Base-by-base conservation (phyloP, 2,888 invertebrate genomes). In the Odontomyia ornata region DNA sequence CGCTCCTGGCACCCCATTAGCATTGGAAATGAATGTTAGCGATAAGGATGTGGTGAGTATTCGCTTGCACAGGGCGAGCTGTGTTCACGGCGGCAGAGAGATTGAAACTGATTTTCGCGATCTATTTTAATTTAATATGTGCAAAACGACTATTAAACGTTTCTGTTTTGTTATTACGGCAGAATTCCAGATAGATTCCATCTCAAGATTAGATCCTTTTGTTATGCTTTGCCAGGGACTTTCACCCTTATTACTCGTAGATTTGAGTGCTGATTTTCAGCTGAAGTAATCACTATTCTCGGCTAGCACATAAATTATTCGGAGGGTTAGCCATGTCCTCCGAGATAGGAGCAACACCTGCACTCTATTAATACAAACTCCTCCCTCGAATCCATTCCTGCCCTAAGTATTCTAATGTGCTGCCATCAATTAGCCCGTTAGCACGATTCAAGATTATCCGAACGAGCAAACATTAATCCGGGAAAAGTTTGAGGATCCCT, bases 11-110 rank as follows among this genome's bases (percentile, higher is more conserved):
- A 94, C 95, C 0, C 93, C 94, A 0, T 86, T 97, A 43, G 94
- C 95, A 0, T 85, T 96, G 80, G 93, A 95, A 81, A 95, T 96
- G 93, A 91, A 91, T 65, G 95, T 96, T 77, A 91, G 91, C 43
- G 96, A 97, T 86, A 92, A 93, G 18, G 96, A 97, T 86, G 91
- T 95, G 83, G 95, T 95, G 85, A 89, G 91, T 76, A 25, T 11
- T 36, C 36, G 3, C 36, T 36, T 52, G 5, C 52, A 13, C 52
- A 15, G 15, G 7, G 43, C 43, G n/a, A n/a, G n/a, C n/a, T n/a
- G 36, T 5, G 36, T 9, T 60, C 21, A 60, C 18, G 52, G 15
- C 5, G 2, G 23, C 60, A 60, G 60, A 18, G 60, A 60, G 11
- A 21, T 60, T 0, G 23, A 21, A 60, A 60, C 60, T 1, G 60